phyloP scores from a whole-genome alignment of 2,113 vertebrate species.

The Oncorhynchus tshawytscha region DNA sequence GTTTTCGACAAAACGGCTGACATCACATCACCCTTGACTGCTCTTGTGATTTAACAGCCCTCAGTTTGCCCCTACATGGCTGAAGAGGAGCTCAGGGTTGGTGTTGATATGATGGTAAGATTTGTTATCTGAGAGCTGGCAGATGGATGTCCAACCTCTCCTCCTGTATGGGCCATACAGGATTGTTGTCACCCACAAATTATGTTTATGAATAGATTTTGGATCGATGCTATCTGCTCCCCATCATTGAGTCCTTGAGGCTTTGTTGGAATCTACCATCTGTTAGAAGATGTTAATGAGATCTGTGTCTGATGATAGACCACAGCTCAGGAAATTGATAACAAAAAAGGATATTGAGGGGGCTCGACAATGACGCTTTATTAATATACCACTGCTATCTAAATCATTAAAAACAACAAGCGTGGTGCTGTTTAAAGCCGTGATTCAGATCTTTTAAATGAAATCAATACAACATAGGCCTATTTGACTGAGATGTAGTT shows the following conservation, averaged over 20 bases:
- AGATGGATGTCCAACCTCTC: conserved; percentile 48
- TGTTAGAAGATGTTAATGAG: conserved; percentile 47
- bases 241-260: conserved; percentile 48
- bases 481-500: too few species aligned
- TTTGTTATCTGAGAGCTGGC: conserved; percentile 50
- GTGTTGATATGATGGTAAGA: conserved; percentile 37
- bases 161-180: conserved; percentile 29
- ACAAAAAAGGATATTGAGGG: not conserved
- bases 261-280: conserved; percentile 53
- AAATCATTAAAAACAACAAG: too few species aligned
- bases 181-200: conserved; percentile 59
- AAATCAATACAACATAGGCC: too few species aligned
- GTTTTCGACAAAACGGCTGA: not conserved
- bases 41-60: conserved; percentile 10
- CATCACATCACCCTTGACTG: not conserved
- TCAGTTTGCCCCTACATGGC: not conserved
- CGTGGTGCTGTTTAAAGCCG: too few species aligned
- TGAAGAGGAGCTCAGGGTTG: conserved; percentile 28
- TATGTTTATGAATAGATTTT: conserved; percentile 65
- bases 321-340: not conserved
- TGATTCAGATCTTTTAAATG: too few species aligned
- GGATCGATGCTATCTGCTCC: conserved; percentile 43
- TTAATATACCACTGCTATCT: too few species aligned
- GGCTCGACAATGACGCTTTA: not conserved
- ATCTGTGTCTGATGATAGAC: conserved; percentile 22